A percentile compares a stretch with the other conserved stretches of the same genome.
phyloP scores from a whole-genome alignment of 2,888 invertebrate species.

The Branchinecta sandiegonensis region DNA sequence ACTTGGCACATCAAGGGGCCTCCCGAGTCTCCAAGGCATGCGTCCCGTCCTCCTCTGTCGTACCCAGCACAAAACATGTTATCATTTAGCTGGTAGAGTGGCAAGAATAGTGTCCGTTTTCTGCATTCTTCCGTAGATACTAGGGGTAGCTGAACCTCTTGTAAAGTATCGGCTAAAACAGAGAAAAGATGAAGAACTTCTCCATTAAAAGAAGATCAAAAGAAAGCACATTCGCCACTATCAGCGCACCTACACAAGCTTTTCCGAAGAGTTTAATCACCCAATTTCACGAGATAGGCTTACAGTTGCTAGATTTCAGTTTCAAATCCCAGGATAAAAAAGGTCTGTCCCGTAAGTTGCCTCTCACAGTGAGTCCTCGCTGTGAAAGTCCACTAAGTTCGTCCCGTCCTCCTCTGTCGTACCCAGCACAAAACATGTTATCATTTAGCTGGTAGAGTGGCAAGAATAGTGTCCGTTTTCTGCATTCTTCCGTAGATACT shows the following conservation, averaged over 20 bases:
- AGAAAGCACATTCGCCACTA: background rate
- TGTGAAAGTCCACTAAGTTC: slow-evolving; percentile 33
- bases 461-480: slow-evolving; percentile 54
- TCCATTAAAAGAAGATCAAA: background rate
- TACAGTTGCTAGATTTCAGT: too few relatives aligned
- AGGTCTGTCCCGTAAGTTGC: too few relatives aligned
- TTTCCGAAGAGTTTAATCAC: slow-evolving; percentile 10
- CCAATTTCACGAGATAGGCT: background rate
- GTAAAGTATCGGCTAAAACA: slow-evolving; percentile 56
- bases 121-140: slow-evolving; percentile 62
- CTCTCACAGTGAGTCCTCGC: too few relatives aligned
- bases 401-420: slow-evolving; percentile 60
- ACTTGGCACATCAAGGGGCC: slow-evolving; percentile 65
- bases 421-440: slow-evolving; percentile 68
- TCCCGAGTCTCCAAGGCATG: slow-evolving; percentile 64
- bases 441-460: slow-evolving; percentile 61
- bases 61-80: slow-evolving; percentile 71
- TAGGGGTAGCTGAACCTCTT: slow-evolving; percentile 63
- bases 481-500: slow-evolving; percentile 59
- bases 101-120: slow-evolving; percentile 54
- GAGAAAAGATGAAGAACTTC: background rate
- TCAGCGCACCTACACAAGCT: background rate
- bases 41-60: slow-evolving; percentile 61
- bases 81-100: slow-evolving; percentile 58
- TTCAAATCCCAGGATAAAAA: too few relatives aligned